Base-by-base conservation (phyloP, 2,113 vertebrate species). In the Sinocyclocheilus grahami region DNA sequence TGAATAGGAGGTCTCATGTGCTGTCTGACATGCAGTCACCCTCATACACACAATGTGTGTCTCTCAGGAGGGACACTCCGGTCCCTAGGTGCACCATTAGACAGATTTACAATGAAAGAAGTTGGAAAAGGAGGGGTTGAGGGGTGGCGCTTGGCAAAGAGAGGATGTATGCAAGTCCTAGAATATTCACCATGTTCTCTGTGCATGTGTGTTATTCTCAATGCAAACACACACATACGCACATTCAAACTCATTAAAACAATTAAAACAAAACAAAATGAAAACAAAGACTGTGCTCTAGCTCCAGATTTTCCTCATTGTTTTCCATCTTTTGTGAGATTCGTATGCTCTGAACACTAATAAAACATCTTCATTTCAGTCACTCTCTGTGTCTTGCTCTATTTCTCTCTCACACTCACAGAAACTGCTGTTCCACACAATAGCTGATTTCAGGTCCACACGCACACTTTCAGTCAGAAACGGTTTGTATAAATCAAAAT, bases 71-170 rank as follows among this genome's bases (percentile, higher is more conserved):
- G 92, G 82, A 83, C 87, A 86, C 88, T 85, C 24, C 37, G 69
- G 89, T 94, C 93, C 94, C 93, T 89, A 74, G 92, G 90, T 93
- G 92, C 92, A 89, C 92, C 92, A 93, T 94, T 94, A 95, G 91
- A 95, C 90, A 87, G 84, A 60, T 87, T 82, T 78, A 87, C 89
- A 85, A 84, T 84, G 42, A 76, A 10, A 75, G 39, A 53, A 67
- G 62, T 24, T 58, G 27, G 20, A 39, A 13, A 88, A 33, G 53
- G 42, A 71, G 78, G 74, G 24, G 85, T 3, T 30, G 55, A 46
- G 27, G 69, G 53, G 51, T n/a, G 75, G 85, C 78, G 27, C 90
- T 78, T 90, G 86, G 90, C 90, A 92, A 84, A 90, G 90, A 89
- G 76, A 30, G 77, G 69, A 42, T 69, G 18, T 88, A 87, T 90